Conservation (phyloP, 1,140 invertebrate genomes). For the Drosophila asahinai region DNA sequence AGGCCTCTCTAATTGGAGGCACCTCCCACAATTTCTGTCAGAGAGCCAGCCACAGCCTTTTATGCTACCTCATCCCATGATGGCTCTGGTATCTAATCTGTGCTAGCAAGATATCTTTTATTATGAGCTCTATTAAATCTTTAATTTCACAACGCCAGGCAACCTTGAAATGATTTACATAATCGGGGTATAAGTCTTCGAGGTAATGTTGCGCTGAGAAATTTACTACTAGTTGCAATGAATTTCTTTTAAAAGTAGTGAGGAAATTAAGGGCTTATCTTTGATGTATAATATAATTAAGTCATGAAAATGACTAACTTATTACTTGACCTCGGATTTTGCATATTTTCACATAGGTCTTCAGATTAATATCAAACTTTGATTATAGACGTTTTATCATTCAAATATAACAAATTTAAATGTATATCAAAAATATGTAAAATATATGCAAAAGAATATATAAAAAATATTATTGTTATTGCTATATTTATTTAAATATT, state of each 20-base stretch:
- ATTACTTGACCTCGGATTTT: too few relatives aligned
- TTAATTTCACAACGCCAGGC: conserved; percentile 66
- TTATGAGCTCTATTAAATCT: conserved; percentile 38
- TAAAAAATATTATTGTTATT: too few relatives aligned
- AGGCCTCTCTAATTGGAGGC: conserved; percentile 57
- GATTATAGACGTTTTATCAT: too few relatives aligned
- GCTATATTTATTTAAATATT: too few relatives aligned
- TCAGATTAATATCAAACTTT: too few relatives aligned
- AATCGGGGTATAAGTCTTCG: background rate
- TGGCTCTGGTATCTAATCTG: conserved; percentile 67
- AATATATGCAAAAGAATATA: too few relatives aligned
- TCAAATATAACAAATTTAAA: too few relatives aligned
- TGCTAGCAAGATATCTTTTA: conserved; percentile 53
- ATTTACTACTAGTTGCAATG: background rate
- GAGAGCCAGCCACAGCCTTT: conserved; percentile 24
- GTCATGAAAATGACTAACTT: background rate
- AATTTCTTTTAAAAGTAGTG: too few relatives aligned
- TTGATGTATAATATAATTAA: too few relatives aligned
- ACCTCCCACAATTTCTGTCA: background rate
- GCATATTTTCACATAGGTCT: too few relatives aligned
- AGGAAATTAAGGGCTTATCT: too few relatives aligned
- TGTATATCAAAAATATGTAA: too few relatives aligned
- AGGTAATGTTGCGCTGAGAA: background rate
- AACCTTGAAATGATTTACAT: conserved; percentile 30
- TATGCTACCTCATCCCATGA: conserved; percentile 40